Evolutionary conservation across 2,888 invertebrate species (phyloP), one percentile per base, ranked within the genome.

Genomic region (Aphidoletes aphidimyza): DNA sequence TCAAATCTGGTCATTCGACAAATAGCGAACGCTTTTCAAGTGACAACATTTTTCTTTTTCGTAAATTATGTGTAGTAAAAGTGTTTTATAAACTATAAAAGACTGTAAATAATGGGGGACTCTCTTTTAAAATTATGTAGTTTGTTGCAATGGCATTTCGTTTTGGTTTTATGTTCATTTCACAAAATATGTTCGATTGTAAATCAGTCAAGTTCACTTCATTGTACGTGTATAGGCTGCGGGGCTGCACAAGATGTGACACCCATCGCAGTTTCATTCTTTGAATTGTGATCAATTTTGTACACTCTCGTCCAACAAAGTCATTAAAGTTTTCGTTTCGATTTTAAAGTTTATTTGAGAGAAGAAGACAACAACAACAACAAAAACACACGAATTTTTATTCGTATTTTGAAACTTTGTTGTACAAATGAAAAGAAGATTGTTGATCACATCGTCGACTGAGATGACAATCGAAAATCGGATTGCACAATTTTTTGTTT

Each of bases 391-490:
- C n/a, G n/a, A n/a, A 42, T 42, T 42, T 14, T 42, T 14, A 14
- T 42, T 6, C 42, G 14, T 42, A n/a, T 42, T 6, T 42, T 42
- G 42, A 42, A 9, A 42, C 42, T 42, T 42, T 42, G 8, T 14
- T 14, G 42, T 9, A 42, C 42, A 17, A 11, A 47, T 3, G 8
- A 3, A 69, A 69, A 9, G 2, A 6, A 22, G 14, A n/a, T 14
- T 30, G 26, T 34, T 69, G 69, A 69, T 69, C n/a, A 30, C 69
- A 69, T 19, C 69, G 5, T 54, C n/a, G 17, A 69, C 54, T 54
- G 30, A 69, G 34, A 69, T 69, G 69, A 69, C 69, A 69, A 69
- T 69, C 69, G 69, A 69, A 69, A 69, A 69, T 30, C 69, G 30
- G 1, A 69, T 69, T 30, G 0, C 14, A n/a, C n/a, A 69, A 30